phyloP scores from a whole-genome alignment of 2,113 vertebrate species.

The Neolamprologus kungweensis region DNA sequence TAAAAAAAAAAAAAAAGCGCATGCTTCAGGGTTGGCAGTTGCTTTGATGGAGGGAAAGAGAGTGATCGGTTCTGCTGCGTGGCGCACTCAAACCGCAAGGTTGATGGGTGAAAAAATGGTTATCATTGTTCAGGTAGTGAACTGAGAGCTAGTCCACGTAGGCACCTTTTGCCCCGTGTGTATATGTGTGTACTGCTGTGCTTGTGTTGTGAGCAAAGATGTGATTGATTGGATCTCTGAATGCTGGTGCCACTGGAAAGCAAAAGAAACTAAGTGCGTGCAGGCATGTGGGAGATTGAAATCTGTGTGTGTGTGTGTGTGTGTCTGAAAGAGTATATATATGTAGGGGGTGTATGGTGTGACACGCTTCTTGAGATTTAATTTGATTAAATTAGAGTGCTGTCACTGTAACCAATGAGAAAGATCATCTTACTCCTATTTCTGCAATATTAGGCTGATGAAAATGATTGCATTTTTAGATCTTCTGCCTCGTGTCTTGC shows the following conservation, averaged over 20 bases:
- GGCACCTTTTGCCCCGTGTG: slow-evolving; percentile 4
- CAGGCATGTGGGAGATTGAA: slow-evolving; percentile 32
- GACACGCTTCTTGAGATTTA: slow-evolving; percentile 49
- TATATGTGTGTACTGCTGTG: not conserved
- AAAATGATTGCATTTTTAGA: slow-evolving; percentile 31
- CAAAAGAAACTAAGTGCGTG: slow-evolving; percentile 5
- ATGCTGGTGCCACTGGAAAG: slow-evolving; percentile 47
- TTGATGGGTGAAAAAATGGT: slow-evolving; percentile 15
- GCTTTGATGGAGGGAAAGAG: slow-evolving; percentile 13
- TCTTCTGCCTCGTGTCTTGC: not conserved
- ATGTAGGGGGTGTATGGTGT: not conserved
- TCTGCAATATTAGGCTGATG: slow-evolving; percentile 46
- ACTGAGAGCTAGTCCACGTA: slow-evolving; percentile 5
- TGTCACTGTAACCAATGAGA: slow-evolving; percentile 54
- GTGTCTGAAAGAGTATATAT: not conserved
- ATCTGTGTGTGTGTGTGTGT: not conserved
- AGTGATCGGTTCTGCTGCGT: not conserved
- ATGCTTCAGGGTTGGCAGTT: not conserved
- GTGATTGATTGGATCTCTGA: slow-evolving; percentile 59
- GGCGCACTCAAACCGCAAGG: not conserved
- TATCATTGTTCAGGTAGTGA: slow-evolving; percentile 25
- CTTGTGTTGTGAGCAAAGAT: not conserved
- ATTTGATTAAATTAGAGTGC: slow-evolving; percentile 60
- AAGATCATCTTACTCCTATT: slow-evolving; percentile 41
- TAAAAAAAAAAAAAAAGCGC: slow-evolving; percentile 3